phyloP scores from a whole-genome alignment of 2,888 invertebrate species.

The Ophion ventricosus region DNA sequence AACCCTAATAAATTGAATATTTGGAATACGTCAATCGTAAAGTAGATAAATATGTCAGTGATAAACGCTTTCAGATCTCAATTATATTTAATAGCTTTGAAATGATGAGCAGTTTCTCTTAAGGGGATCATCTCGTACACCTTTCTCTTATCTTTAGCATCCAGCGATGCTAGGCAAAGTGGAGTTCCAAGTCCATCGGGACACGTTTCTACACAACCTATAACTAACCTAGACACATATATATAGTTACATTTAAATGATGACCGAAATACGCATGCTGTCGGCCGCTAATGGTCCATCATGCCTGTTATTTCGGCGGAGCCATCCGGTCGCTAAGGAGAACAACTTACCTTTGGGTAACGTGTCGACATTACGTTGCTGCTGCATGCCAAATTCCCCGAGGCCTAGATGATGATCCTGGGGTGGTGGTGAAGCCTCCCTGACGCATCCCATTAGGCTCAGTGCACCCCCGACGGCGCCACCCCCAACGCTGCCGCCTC shows the following conservation, averaged over 20 bases:
- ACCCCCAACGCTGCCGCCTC: constrained; percentile 77
- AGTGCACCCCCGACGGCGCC: constrained; percentile 86
- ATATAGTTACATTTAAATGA: neutral
- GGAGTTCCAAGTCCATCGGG: neutral
- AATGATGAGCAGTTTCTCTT: no score
- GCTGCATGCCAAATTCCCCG: constrained; percentile 74
- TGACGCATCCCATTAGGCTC: constrained; percentile 88
- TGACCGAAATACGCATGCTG: neutral
- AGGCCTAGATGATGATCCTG: constrained; percentile 82
- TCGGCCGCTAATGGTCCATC: neutral
- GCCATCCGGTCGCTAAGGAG: neutral
- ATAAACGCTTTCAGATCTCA: no score
- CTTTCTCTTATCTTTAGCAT: no score
- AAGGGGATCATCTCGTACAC: no score
- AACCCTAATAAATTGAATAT: no score
- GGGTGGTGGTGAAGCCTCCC: constrained; percentile 86
- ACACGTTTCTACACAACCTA: neutral
- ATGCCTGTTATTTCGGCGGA: neutral
- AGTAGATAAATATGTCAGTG: no score
- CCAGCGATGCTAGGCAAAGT: no score
- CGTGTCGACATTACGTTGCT: constrained; percentile 75
- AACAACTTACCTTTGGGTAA: constrained; percentile 79
- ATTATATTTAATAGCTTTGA: no score
- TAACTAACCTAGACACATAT: neutral
- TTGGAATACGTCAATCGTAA: no score